phyloP scores from a whole-genome alignment of 2,797 vertebrate genomes.

The Syngnathus acus region DNA sequence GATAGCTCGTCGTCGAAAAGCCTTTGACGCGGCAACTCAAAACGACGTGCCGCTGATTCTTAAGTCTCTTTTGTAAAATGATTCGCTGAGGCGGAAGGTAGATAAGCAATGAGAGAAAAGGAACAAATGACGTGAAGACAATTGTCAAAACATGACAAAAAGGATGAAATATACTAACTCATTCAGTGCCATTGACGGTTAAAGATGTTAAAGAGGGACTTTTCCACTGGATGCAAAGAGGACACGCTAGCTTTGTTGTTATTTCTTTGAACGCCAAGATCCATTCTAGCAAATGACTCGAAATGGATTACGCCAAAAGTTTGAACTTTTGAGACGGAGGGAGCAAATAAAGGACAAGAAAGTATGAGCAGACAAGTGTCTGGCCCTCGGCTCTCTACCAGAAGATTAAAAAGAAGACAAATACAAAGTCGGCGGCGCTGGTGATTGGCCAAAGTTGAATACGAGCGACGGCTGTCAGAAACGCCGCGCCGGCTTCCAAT shows the following conservation, averaged over 20 bases:
- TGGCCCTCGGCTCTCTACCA: not conserved
- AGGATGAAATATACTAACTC: too few relatives aligned
- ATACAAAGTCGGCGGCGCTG: not conserved
- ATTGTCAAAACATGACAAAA: not conserved
- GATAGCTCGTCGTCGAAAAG: not conserved
- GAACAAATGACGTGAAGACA: not conserved
- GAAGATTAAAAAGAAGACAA: constrained; percentile 6
- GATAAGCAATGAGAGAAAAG: too few relatives aligned
- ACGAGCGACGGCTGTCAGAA: not conserved
- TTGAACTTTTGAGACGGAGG: not conserved
- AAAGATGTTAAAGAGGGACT: too few relatives aligned
- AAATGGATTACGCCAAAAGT: too few relatives aligned
- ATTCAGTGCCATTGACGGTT: too few relatives aligned
- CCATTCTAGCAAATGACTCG: too few relatives aligned
- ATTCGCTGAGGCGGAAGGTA: not conserved
- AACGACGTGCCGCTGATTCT: not conserved
- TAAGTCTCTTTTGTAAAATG: not conserved
- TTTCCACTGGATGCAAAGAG: too few relatives aligned
- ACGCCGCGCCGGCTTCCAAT: not conserved
- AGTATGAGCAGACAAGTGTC: not conserved
- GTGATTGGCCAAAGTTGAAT: constrained; percentile 1
- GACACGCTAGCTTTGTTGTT: too few relatives aligned
- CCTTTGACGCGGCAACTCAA: too few relatives aligned
- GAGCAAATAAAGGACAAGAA: constrained; percentile 2
- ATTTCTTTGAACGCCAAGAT: not conserved